These are phyloP conservation scores for Choreutis nemorana DNA, from an alignment of 2,888 invertebrate species.

Conservation along the genomic window DNA sequence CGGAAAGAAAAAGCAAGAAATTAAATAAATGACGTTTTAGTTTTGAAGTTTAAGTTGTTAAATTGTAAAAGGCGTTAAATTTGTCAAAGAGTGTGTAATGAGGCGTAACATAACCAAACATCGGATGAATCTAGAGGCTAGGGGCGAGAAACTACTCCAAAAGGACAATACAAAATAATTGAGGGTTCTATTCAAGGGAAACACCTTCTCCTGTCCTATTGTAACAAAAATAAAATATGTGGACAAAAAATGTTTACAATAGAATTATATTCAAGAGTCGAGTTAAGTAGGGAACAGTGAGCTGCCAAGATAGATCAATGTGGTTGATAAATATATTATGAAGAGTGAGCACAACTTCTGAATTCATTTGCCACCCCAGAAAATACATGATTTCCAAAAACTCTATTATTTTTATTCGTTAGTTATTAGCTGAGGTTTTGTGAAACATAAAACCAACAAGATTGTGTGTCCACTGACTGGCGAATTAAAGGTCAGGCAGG, in stretches of 20 bases:
- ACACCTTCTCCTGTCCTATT: constrained; percentile 35
- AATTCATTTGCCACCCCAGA: too few relatives aligned
- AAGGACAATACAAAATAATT: constrained; percentile 38
- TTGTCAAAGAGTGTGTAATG: constrained; percentile 19
- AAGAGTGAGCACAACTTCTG: too few relatives aligned
- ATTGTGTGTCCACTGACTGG: too few relatives aligned
- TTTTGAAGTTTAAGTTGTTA: constrained; percentile 1
- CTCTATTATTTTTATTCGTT: too few relatives aligned
- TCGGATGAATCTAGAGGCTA: constrained; percentile 14
- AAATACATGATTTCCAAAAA: too few relatives aligned
- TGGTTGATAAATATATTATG: constrained; percentile 51
- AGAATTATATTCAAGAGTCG: constrained; percentile 39
- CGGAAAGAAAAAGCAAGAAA: too few relatives aligned
- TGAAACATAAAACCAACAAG: too few relatives aligned
- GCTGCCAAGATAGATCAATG: constrained; percentile 43
- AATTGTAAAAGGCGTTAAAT: constrained; percentile 12
- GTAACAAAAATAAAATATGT: constrained; percentile 43
- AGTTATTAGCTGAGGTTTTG: too few relatives aligned
- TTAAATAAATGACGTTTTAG: too few relatives aligned
- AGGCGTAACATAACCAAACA: constrained; percentile 20
- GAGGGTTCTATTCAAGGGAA: constrained; percentile 33
- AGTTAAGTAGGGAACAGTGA: constrained; percentile 28
- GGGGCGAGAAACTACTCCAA: constrained; percentile 14
- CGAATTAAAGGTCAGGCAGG: too few relatives aligned
- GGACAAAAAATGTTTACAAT: constrained; percentile 51